Base-by-base conservation (phyloP, 2,888 invertebrate species). In the Mythimna lalbum region DNA sequence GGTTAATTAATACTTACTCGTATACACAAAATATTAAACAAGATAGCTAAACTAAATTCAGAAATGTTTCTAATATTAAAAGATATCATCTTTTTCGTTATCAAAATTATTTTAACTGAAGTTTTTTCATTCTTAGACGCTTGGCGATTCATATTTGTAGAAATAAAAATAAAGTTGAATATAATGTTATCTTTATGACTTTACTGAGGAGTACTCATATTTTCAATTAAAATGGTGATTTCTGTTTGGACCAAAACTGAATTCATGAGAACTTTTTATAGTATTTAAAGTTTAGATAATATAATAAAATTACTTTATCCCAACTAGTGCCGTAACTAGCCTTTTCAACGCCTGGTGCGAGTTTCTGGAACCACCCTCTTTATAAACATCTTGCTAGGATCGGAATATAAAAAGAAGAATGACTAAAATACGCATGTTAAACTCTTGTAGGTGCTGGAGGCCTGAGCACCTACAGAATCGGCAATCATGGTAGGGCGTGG, bases 111-210 rank as follows among this genome's bases (percentile, higher is more conserved):
- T 33, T 27, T 36, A 39, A 60, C 33, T 50, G 43, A 0, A 50
- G 17, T 63, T 60, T 50, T 71, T 12, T 23, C 62, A 63, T 49
- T 74, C 14, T 57, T 43, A n/a, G 49, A 60, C 23, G 21, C n/a
- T 60, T 49, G 39, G 49, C 33, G 10, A 59, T 27, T 53, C 14
- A 27, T 63, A 50, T 60, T 50, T 63, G 43, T 23, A 70, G 27
- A 63, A 59, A 59, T 47, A 50, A 7, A 27, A 50, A 27, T 36
- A 49, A 27, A 27, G 70, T 63, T 31, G 0, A 52, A 59, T 52
- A 63, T 53, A 65, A 33, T n/a, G 59, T 53, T 53, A 55, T 63
- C 47, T 68, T 79, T 73, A 53, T 75, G 73, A 21, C 60, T 63
- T 65, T 17, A 63, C 4, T 63, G 33, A 56, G 50, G 43, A 43